Evolutionary conservation across 1,140 invertebrate species (phyloP), one percentile per base, ranked within the genome.

Genomic region (Mesaphorura yosii): DNA sequence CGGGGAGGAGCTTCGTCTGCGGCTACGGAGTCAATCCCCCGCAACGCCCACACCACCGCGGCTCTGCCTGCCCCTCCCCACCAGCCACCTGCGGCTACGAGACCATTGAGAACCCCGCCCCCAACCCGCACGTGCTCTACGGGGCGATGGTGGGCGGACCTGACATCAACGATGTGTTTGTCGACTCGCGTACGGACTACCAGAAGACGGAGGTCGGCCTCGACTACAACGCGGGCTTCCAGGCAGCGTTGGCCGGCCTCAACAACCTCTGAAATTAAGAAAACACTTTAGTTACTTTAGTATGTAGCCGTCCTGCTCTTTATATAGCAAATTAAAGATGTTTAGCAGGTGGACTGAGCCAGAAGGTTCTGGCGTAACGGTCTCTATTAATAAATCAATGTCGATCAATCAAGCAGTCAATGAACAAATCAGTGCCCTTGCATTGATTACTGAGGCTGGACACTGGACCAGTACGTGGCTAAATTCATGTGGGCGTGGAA

Each of bases 11-110:
- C 62, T 82, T 71, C 62, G 76, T 82, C 1, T 73, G 81, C 20
- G 80, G 80, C 5, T 81, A 73, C 63, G 80, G 79, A 1, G 64
- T 67, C 31, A 75, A 79, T 66, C 73, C 73, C 41, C 78, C 79
- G 0, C 65, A 58, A 28, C 68, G 73, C 51, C 72, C 74, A 2
- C 69, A 74, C 58, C 75, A 78, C 59, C 70, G 73, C 7, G 72
- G 74, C 42, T 42, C 14, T 31, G 26, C 7, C 66, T 66, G 4
- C 54, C 49, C 4, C 1, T 26, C 5, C 17, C 29, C 26, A 46
- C 47, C 1, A 25, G 25, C 29, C 53, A 55, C n/a, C n/a, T 68
- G 66, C 45, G 52, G 49, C 45, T 66, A 62, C 63, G 46, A 52
- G 39, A 39, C 54, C 25, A 56, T 47, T 22, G 53, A 60, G 15